phyloP scores from a whole-genome alignment of 92 coral and sea anemone species.

The Scolanthus callimorphus region DNA sequence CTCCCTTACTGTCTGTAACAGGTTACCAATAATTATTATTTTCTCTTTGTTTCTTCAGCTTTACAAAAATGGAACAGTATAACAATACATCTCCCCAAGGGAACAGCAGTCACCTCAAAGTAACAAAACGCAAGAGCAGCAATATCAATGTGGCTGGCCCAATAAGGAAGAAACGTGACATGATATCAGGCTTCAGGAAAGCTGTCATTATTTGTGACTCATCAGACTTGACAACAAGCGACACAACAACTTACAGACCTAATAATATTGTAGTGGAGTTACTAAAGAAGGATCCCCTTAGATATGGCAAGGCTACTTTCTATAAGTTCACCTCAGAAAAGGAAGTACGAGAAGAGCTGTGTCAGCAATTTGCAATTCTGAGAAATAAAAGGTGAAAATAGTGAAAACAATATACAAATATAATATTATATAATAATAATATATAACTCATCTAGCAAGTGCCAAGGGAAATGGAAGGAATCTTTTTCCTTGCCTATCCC shows the following conservation, averaged over 20 bases:
- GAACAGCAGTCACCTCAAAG: background rate
- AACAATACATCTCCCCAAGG: background rate
- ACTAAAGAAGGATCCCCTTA: conserved; percentile 19
- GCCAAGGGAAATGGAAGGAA: too few species aligned
- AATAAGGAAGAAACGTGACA: background rate
- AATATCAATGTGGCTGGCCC: too few species aligned
- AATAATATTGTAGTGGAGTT: conserved; percentile 31
- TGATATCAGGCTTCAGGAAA: conserved; percentile 5
- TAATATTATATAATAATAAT: too few species aligned
- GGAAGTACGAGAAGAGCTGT: conserved; percentile 19
- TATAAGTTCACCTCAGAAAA: conserved; percentile 13
- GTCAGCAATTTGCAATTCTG: conserved; percentile 10
- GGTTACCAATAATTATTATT: too few species aligned
- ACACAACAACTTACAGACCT: conserved; percentile 20
- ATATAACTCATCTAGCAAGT: too few species aligned
- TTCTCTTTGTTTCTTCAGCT: background rate
- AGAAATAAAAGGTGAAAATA: conserved; percentile 15
- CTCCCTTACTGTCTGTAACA: too few species aligned
- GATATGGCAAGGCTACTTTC: conserved; percentile 26
- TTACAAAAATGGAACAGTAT: background rate
- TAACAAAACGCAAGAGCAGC: background rate
- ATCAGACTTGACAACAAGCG: conserved; percentile 15
- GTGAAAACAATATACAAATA: too few species aligned
- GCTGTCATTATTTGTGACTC: conserved; percentile 24
- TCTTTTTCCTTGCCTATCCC: too few species aligned